These are phyloP conservation scores for Bubalus kerabau DNA, from an alignment of 2,113 vertebrate genomes.

Conservation along the genomic window DNA sequence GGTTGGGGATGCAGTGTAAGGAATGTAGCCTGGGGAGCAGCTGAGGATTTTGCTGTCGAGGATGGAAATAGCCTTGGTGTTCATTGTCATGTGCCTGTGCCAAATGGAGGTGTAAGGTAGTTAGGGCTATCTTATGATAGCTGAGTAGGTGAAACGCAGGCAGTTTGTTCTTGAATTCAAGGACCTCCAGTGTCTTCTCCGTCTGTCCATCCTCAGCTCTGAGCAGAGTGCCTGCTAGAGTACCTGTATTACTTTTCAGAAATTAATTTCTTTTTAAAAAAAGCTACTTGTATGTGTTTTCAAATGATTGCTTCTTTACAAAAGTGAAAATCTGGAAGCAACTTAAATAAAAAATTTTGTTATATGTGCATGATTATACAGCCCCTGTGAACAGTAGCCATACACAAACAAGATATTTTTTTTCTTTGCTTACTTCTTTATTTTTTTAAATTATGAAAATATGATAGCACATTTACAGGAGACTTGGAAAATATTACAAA, in stretches of 20 bases:
- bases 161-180: background rate
- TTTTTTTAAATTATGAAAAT: background rate
- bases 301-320: background rate
- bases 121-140: background rate
- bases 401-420: background rate
- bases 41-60: background rate
- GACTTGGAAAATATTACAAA: background rate
- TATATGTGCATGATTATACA: background rate
- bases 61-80: too few species aligned
- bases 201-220: background rate
- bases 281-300: background rate
- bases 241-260: background rate
- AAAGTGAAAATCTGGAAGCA: background rate
- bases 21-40: background rate
- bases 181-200: background rate
- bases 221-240: background rate
- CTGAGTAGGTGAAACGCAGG: background rate
- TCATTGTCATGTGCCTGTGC: accelerated
- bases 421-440: background rate
- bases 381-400: background rate
- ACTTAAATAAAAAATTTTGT: background rate
- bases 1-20: background rate
- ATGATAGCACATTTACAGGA: background rate
- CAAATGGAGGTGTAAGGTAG: too few species aligned
- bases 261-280: background rate